These are phyloP conservation scores for Diadumene lineata DNA, from an alignment of 92 coral and sea anemone genomes.

Conservation along the genomic window DNA sequence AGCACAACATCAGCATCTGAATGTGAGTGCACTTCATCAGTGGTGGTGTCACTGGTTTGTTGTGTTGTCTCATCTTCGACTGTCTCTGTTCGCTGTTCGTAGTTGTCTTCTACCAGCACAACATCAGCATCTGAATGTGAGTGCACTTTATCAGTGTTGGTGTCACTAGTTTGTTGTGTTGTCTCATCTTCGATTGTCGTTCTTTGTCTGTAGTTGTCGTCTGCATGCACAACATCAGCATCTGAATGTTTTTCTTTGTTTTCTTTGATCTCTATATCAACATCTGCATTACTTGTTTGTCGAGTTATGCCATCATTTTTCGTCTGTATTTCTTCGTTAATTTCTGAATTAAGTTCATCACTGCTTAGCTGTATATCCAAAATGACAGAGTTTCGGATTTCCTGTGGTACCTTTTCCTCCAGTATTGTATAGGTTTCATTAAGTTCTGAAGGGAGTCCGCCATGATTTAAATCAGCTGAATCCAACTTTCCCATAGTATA, in stretches of 20 bases:
- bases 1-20: background rate
- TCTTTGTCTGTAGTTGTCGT: background rate
- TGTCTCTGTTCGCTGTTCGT: background rate
- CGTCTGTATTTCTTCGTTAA: too few species aligned
- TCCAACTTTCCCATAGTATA: too few species aligned
- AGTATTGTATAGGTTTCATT: too few species aligned
- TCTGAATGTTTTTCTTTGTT: background rate
- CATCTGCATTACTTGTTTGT: too few species aligned
- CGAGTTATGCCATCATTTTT: too few species aligned
- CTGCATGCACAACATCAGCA: background rate
- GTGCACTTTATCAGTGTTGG: background rate
- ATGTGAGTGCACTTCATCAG: background rate
- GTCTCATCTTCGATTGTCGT: background rate
- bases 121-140: background rate
- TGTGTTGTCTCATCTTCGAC: background rate
- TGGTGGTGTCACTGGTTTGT: background rate
- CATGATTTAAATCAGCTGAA: too few species aligned
- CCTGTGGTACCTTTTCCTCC: too few species aligned
- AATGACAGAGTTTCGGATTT: too few species aligned
- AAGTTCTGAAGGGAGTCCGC: too few species aligned
- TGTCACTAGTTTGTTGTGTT: background rate
- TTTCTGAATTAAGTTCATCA: too few species aligned
- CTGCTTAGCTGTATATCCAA: too few species aligned
- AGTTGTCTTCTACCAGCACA: background rate
- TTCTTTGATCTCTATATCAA: too few species aligned